Conservation (phyloP, 2,113 vertebrate genomes). For the Pseudopipra pipra region DNA sequence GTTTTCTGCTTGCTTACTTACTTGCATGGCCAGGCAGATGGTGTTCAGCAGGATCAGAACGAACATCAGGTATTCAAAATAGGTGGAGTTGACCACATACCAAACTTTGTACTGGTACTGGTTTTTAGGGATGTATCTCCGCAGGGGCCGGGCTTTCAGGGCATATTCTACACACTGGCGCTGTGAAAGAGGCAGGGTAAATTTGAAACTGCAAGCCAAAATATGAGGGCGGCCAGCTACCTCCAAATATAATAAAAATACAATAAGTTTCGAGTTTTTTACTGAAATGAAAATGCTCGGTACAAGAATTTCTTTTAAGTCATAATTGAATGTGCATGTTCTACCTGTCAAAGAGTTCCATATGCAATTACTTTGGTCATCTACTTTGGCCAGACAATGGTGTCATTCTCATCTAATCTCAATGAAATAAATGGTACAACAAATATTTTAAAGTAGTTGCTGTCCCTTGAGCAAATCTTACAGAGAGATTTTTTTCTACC, state of each 20-base stretch:
- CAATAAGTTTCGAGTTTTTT: background rate
- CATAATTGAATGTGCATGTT: background rate
- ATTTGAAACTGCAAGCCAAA: background rate
- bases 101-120: conserved; percentile 99
- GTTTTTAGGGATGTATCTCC: conserved; percentile 98
- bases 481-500: background rate
- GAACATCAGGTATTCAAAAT: conserved; percentile 99
- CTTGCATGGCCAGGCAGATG: conserved; percentile 99
- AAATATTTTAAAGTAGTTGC: background rate
- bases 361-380: background rate
- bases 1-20: conserved; percentile 60
- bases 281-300: background rate
- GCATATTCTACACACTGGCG: conserved; percentile 98
- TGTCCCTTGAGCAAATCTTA: background rate
- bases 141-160: conserved; percentile 91
- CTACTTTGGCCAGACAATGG: background rate
- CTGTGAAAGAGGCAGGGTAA: conserved; percentile 67
- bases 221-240: background rate
- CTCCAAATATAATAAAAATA: background rate
- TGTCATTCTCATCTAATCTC: background rate
- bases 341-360: background rate
- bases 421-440: background rate
- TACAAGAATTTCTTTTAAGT: background rate
- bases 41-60: conserved; percentile 98
- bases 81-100: conserved; percentile 99